phyloP scores from a whole-genome alignment of 64 coral and sea anemone genomes.

The Montipora efflorescens region DNA sequence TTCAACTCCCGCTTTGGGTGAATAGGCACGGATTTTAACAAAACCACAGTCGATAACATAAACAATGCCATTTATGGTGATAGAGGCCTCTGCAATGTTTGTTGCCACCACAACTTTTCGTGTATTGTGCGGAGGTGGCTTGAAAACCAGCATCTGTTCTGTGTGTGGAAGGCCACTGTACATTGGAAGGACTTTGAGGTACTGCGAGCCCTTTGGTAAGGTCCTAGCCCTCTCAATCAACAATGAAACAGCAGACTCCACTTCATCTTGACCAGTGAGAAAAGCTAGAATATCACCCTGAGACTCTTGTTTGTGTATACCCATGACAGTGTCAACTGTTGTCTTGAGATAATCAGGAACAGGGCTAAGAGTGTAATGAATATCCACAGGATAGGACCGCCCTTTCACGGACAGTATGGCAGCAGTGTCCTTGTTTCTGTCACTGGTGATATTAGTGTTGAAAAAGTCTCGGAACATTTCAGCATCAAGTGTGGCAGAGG shows the following conservation, averaged over 20 bases:
- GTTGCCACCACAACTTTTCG: constrained; percentile 96
- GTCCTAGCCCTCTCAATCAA: constrained; percentile 93
- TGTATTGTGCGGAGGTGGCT: constrained; percentile 80
- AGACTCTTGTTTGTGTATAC: constrained; percentile 90
- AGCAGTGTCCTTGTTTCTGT: constrained; percentile 91
- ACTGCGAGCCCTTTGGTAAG: constrained; percentile 86
- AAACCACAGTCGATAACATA: constrained; percentile 98
- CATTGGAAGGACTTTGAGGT: constrained; percentile 93
- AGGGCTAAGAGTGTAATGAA: constrained; percentile 84
- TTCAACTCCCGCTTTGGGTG: constrained; percentile 89
- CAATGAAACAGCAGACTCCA: constrained; percentile 36
- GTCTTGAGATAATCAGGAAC: constrained; percentile 93
- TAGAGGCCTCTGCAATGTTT: constrained; percentile 97
- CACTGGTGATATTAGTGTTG: constrained; percentile 88
- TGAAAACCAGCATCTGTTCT: constrained; percentile 99
- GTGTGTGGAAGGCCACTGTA: constrained; percentile 95
- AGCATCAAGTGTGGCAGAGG: constrained; percentile 96
- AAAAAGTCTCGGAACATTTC: constrained; percentile 98
- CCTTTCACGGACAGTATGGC: constrained; percentile 95
- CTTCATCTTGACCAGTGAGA: constrained; percentile 91
- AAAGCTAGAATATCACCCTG: constrained; percentile 95
- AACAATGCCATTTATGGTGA: constrained; percentile 97
- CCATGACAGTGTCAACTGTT: constrained; percentile 96
- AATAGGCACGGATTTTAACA: constrained; percentile 94
- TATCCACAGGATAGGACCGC: constrained; percentile 89